Evolutionary conservation across 2,797 vertebrate genomes (phyloP), one percentile per base, ranked within the genome.

Genomic region (Tragopan temminckii): DNA sequence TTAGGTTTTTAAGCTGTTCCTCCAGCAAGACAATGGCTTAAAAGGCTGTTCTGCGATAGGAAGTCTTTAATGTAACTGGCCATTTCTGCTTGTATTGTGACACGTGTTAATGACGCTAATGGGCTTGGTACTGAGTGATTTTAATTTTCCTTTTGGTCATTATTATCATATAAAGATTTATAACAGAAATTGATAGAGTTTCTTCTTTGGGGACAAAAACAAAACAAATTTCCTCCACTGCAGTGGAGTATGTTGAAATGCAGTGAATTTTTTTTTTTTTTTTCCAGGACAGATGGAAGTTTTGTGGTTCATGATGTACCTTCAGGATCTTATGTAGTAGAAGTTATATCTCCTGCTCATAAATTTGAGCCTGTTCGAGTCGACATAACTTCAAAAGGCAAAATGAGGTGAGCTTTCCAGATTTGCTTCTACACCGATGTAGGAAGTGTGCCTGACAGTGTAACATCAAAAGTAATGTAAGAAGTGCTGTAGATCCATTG

Each of bases 361-460:
- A 99, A 98, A 95, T 99, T 99, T 97, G 99, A 99, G 59, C 98
- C 99, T 0, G 98, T 99, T 38, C 98, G 99, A 97, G 99, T 99
- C 35, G 99, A 99, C 95, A 99, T 99, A 91, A 99, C 99, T 68
- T 99, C 99, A 79, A 99, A 99, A 97, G 99, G 99, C 43, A 99
- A 99, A 98, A 99, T 99, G 99, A 99, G 99, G 99, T 99, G 88
- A 97, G 97, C 8, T 61, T 76, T 74, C n/a, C 24, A 70, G n/a
- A 59, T 94, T 52, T 83, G 35, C 81, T 80, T 93, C 77, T 85
- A 20, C 38, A 12, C 18, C 69, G 40, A 29, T 69, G 18, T 80
- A 5, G 64, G 20, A 27, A 5, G 0, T 48, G 12, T 66, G 27
- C 13, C 7, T 81, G 40, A 15, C 53, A 45, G 45, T 59, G 11